A percentile compares a stretch with the other conserved stretches of the same genome.
Conservation (phyloP, 2,113 vertebrate species). For the Odocoileus virginianus region DNA sequence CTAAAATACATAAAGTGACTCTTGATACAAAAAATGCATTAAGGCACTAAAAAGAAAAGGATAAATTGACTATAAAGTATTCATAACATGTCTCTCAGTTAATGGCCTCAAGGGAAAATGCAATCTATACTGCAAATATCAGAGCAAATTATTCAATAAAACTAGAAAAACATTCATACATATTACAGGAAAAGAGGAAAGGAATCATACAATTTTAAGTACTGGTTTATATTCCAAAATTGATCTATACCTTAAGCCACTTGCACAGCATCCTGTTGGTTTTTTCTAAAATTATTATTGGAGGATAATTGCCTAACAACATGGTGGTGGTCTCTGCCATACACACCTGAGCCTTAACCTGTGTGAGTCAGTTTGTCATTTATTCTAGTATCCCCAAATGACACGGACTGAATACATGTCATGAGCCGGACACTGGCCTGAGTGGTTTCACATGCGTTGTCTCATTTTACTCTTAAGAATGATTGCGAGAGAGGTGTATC, state of each 20-base stretch:
- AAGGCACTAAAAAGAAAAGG: background rate
- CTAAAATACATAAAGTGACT: background rate
- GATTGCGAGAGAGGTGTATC: background rate
- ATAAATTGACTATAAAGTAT: conserved; percentile 23
- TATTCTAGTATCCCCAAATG: background rate
- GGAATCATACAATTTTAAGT: background rate
- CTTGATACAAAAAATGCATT: background rate
- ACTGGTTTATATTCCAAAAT: background rate
- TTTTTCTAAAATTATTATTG: background rate
- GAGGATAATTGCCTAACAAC: background rate
- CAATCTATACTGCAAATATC: conserved; percentile 14
- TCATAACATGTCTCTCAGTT: conserved; percentile 20
- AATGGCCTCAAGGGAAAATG: background rate
- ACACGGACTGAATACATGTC: background rate
- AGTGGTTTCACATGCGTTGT: background rate
- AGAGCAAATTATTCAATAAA: conserved; percentile 18
- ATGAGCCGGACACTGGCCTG: accelerated
- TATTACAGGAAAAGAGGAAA: background rate
- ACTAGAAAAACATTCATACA: background rate
- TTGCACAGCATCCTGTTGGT: background rate
- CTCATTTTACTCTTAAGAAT: background rate
- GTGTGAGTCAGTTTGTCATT: background rate
- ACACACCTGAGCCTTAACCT: background rate
- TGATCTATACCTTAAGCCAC: background rate
- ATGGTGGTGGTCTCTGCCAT: background rate